These are phyloP conservation scores for Metacarcinus magister DNA, from an alignment of 2,888 invertebrate genomes.

Conservation along the genomic window DNA sequence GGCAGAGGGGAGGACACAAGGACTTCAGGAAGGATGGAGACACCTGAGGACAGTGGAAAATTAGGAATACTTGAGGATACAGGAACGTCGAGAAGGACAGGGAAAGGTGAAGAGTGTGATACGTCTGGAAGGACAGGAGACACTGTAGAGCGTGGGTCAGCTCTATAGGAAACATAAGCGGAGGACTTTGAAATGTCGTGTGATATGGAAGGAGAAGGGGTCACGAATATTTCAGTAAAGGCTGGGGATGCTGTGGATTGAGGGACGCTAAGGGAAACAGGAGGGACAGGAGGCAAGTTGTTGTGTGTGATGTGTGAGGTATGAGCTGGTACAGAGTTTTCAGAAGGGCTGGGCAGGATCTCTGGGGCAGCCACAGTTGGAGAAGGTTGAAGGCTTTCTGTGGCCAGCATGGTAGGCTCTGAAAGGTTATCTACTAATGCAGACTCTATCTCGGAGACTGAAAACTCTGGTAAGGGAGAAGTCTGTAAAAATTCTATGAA, in stretches of 20 bases:
- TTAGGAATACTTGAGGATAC: not conserved
- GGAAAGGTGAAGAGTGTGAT: not conserved
- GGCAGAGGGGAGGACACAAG: slow-evolving; percentile 30
- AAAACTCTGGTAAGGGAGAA: not conserved
- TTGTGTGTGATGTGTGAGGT: not conserved
- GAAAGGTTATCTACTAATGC: not conserved
- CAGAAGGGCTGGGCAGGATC: slow-evolving; percentile 61
- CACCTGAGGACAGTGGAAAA: not conserved
- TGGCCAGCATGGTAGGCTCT: slow-evolving; percentile 61
- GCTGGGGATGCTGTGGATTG: not conserved
- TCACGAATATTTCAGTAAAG: not conserved
- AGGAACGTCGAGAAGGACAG: not conserved
- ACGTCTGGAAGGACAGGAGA: not conserved
- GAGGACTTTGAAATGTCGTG: not conserved
- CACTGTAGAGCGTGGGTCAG: not conserved
- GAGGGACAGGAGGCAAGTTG: slow-evolving; percentile 50
- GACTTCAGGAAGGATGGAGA: not conserved
- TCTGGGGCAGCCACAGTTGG: slow-evolving; percentile 52
- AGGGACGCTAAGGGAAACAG: not conserved
- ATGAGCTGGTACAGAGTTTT: not conserved
- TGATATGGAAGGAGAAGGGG: not conserved
- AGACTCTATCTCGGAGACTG: slow-evolving; percentile 2
- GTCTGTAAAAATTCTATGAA: slow-evolving; percentile 50
- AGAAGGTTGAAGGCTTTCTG: slow-evolving; percentile 60
- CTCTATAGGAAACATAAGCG: not conserved